Evolutionary conservation across 2,888 invertebrate species (phyloP).

Genomic region (Scaptomyza polygonia): DNA sequence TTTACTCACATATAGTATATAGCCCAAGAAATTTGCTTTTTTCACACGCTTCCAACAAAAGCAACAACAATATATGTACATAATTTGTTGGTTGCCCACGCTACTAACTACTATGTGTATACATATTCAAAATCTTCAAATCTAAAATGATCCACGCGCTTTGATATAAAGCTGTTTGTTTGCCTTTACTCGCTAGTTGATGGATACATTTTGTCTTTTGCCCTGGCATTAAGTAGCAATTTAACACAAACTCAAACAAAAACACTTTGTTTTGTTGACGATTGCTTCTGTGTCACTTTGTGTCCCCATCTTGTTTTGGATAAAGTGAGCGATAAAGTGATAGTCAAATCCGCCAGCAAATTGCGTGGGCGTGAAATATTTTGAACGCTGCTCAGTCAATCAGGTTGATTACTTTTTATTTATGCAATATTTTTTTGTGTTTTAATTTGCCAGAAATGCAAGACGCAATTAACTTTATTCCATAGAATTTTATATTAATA

Average conservation of each 20-base stretch:
- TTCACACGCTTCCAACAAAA: slow-evolving; percentile 65
- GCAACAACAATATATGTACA: slow-evolving; percentile 4
- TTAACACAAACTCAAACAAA: slow-evolving; percentile 32
- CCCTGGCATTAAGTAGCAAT: slow-evolving; percentile 68
- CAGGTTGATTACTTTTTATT: slow-evolving; percentile 12
- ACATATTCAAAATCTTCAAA: slow-evolving; percentile 12
- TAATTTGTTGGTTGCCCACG: slow-evolving; percentile 35
- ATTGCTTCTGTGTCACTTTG: slow-evolving; percentile 8
- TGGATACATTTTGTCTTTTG: slow-evolving; percentile 59
- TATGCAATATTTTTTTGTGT: slow-evolving; percentile 18
- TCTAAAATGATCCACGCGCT: slow-evolving; percentile 31
- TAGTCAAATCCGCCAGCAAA: slow-evolving; percentile 37
- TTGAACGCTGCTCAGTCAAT: slow-evolving; percentile 26
- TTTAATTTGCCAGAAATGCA: slow-evolving; percentile 31
- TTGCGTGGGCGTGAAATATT: slow-evolving; percentile 38
- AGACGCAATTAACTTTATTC: no score
- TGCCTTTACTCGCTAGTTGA: slow-evolving; percentile 38
- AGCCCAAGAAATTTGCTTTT: slow-evolving; percentile 57
- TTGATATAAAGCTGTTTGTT: slow-evolving; percentile 55
- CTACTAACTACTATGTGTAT: slow-evolving; percentile 6
- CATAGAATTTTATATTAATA: no score
- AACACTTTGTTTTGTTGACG: slow-evolving; percentile 35
- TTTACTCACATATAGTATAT: slow-evolving; percentile 49
- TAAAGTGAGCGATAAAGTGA: slow-evolving; percentile 39
- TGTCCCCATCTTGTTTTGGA: background rate